Conservation (phyloP, 2,797 vertebrate genomes). For the Eremophila alpestris region DNA sequence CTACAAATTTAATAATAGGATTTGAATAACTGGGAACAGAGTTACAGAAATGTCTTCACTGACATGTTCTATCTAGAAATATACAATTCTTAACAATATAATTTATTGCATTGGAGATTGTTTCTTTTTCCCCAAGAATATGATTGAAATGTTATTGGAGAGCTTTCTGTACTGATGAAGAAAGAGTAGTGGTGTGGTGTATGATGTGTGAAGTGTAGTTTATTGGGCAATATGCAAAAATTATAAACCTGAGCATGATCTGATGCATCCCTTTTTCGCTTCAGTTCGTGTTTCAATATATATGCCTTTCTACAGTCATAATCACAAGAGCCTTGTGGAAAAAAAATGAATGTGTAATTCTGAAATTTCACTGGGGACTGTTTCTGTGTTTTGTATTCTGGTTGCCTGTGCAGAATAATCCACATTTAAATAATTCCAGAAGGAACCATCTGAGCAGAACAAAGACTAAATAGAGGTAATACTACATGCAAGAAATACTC, state of each 20-base stretch:
- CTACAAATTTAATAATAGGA: neutral
- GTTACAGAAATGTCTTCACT: neutral
- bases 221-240: neutral
- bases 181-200: neutral
- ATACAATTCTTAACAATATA: neutral
- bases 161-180: neutral
- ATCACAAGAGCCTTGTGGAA: neutral
- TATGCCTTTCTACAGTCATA: neutral
- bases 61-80: neutral
- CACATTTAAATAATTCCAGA: conserved; percentile 11
- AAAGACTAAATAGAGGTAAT: neutral
- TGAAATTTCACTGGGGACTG: neutral
- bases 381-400: conserved; percentile 8
- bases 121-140: neutral
- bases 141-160: neutral
- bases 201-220: neutral
- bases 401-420: neutral
- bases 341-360: neutral
- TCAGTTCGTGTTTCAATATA: neutral
- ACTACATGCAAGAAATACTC: neutral
- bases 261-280: neutral
- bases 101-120: neutral
- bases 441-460: neutral
- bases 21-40: neutral
- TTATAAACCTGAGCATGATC: neutral